Conservation (phyloP, 30 jellyfish, hydroid and myxozoan genomes). For the Aurelia coerulea region DNA sequence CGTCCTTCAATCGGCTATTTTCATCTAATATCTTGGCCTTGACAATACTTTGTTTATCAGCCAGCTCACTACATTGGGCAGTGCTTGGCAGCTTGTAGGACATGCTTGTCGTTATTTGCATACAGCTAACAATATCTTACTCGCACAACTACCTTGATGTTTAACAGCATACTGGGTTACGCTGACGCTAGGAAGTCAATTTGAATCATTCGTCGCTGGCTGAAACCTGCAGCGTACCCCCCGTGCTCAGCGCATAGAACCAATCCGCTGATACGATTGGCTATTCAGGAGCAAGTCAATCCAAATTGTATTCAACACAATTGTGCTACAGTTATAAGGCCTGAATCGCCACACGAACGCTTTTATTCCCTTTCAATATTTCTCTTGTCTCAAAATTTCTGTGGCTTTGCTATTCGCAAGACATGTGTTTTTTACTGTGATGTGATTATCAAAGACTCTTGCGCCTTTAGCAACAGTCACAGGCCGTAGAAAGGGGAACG, state of each 20-base stretch:
- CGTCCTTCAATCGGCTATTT: conserved; percentile 36
- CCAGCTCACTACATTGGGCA: conserved; percentile 29
- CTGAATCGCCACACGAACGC: conserved; percentile 74
- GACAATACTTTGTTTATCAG: conserved; percentile 45
- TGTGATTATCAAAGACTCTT: conserved; percentile 45
- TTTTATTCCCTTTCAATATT: conserved; percentile 65
- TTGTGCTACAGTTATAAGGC: conserved; percentile 68
- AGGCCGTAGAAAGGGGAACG: too few relatives aligned
- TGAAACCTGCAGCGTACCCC: conserved; percentile 36
- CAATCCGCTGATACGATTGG: conserved; percentile 62
- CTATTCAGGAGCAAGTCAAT: conserved; percentile 57
- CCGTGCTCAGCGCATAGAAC: conserved; percentile 34
- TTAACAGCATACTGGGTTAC: conserved; percentile 42
- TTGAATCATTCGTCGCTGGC: conserved; percentile 2
- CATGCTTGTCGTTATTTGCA: conserved; percentile 26
- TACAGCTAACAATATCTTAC: not conserved
- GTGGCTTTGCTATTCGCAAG: conserved; percentile 77
- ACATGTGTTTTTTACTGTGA: conserved; percentile 58
- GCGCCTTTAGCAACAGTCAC: conserved; percentile 7
- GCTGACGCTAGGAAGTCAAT: conserved; percentile 54
- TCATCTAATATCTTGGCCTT: conserved; percentile 48
- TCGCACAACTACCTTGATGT: conserved; percentile 41
- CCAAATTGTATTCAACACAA: conserved; percentile 70
- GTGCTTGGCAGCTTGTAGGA: conserved; percentile 64
- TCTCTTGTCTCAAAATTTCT: conserved; percentile 69